Percentiles rank a stretch among this genome's conserved stretches.
Evolutionary conservation across 1,140 invertebrate species (phyloP).

Genomic region (Trichonephila inaurata): DNA sequence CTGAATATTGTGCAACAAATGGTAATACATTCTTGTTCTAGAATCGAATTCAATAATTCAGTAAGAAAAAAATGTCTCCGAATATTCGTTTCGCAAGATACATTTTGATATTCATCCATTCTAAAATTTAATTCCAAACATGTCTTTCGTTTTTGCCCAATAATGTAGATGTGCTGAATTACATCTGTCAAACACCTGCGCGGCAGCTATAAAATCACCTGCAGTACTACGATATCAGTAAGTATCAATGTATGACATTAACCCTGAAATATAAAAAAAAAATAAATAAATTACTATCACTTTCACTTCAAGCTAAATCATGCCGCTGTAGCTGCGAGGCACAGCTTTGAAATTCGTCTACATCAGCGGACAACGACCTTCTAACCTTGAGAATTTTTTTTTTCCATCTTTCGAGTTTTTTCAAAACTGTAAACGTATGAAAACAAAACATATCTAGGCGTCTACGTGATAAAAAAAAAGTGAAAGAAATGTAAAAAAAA

Average conservation of each 20-base stretch:
- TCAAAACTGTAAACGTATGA: conserved; percentile 22
- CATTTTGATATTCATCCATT: not conserved
- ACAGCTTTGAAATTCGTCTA: conserved; percentile 7
- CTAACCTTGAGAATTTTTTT: not conserved
- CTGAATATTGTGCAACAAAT: too few relatives aligned
- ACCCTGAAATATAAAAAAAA: not conserved
- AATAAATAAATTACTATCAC: not conserved
- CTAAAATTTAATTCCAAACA: not conserved
- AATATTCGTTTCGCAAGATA: not conserved
- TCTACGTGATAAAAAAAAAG: not conserved
- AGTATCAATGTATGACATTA: conserved; percentile 24
- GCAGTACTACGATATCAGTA: not conserved
- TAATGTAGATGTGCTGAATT: not conserved
- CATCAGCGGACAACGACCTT: not conserved
- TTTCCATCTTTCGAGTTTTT: not conserved
- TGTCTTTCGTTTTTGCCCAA: not conserved
- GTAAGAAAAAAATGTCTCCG: not conserved
- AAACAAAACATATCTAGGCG: conserved; percentile 35
- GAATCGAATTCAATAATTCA: too few relatives aligned
- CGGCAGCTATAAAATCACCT: not conserved
- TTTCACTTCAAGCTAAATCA: conserved; percentile 13
- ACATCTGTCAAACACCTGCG: conserved; percentile 10
- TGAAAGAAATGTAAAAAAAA: not conserved
- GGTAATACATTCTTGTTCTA: too few relatives aligned
- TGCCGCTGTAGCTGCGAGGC: not conserved